Percentiles rank a stretch among this genome's conserved stretches.
Evolutionary conservation across 2,888 invertebrate genomes (phyloP).

Genomic region (Meiosimyza platycephala): DNA sequence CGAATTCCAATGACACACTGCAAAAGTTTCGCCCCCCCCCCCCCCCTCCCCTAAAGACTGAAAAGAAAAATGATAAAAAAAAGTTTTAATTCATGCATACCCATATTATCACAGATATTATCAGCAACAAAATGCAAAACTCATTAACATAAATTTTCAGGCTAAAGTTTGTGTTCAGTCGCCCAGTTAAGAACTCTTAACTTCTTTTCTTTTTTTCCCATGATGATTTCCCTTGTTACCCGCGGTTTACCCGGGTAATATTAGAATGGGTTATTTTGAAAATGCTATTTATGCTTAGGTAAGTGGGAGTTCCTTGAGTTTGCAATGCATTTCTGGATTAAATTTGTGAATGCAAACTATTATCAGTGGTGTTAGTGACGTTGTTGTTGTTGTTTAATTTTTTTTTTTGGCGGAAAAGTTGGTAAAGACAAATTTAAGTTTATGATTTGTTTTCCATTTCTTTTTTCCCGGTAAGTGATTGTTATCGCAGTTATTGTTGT

Average conservation of each 20-base stretch:
- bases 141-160: slow-evolving; percentile 40
- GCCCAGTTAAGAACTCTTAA: not conserved
- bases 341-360: too few relatives aligned
- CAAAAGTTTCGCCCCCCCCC: too few relatives aligned
- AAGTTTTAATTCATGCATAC: too few relatives aligned
- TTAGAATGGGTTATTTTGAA: not conserved
- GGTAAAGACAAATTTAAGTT: not conserved
- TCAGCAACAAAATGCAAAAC: slow-evolving; percentile 30
- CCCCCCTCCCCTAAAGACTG: too few relatives aligned
- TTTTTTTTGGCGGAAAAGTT: not conserved
- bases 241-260: too few relatives aligned
- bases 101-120: slow-evolving; percentile 21
- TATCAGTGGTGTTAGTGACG: too few relatives aligned
- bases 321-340: too few relatives aligned
- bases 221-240: too few relatives aligned
- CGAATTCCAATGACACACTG: too few relatives aligned
- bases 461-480: not conserved
- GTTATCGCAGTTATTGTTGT: not conserved
- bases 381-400: too few relatives aligned
- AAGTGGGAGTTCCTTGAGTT: too few relatives aligned
- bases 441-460: not conserved
- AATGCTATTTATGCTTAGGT: not conserved
- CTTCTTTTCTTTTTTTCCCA: slow-evolving; percentile 2
- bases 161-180: slow-evolving; percentile 10
- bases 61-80: too few relatives aligned